Base-by-base conservation (phyloP, 2,888 invertebrate genomes). In the Panzeria rudis region DNA sequence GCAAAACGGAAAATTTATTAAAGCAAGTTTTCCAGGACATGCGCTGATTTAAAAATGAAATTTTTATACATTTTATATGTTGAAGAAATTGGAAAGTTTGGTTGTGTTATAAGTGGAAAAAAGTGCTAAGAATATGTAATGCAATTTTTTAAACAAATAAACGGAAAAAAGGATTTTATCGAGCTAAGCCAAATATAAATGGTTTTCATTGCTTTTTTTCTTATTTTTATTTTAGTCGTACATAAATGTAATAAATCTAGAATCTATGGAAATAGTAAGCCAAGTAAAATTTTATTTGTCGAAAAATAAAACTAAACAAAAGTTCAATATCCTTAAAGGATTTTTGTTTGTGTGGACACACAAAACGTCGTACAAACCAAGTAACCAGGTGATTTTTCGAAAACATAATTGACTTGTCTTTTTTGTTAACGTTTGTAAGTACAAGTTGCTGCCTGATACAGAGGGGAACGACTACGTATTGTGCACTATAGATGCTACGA, bases 321-420 rank as follows among this genome's bases (percentile, higher is more conserved):
- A 79, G 79, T 79, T 79, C 79, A 79, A 62, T 54, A 79, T 79
- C 71, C 79, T 71, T 54, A 44, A 61, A 44, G 29, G 32, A 59
- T 35, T 59, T 17, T 35, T 25, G 2, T 32, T 41, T 6, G 15
- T 29, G 3, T 35, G n/a, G 7, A 23, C n/a, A 47, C 23, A 25
- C 9, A 59, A 41, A 56, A 8, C 8, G 8, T 8, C 13, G 1
- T 13, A 35, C 25, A 47, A 13, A 59, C n/a, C 47, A 35, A 68
- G 35, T 7, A 59, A 15, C 13, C 5, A 54, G 17, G 52, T 61
- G 41, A 50, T 69, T 69, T 44, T 61, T 38, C 25, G 4, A 25
- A 62, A 52, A 54, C 23, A 62, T 73, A 52, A 54, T 15, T 25
- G 25, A n/a, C 9, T 15, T 15, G 15, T 17, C 11, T 61, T 35